A percentile compares a stretch with the other conserved stretches of the same genome.
Evolutionary conservation across 2,888 invertebrate genomes (phyloP).

Genomic region (Cataglyphis livida): DNA sequence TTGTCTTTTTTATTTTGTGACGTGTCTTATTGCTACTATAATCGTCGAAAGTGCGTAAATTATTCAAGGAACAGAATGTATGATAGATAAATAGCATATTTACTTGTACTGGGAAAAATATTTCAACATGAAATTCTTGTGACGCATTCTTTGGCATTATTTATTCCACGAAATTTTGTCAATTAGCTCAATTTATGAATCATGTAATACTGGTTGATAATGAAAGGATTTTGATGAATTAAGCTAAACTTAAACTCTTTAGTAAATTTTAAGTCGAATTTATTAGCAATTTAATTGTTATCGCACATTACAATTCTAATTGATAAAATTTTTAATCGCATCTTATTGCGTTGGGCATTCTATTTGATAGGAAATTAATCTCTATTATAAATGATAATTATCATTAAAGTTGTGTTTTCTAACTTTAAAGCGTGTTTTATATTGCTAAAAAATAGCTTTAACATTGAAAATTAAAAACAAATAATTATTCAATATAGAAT

Average conservation of each 20-base stretch:
- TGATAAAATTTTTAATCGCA: not conserved
- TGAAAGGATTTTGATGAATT: not conserved
- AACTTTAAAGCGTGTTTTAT: not conserved
- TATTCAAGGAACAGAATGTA: not conserved
- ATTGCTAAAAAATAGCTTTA: conserved; percentile 17
- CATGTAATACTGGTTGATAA: not conserved
- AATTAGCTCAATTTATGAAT: not conserved
- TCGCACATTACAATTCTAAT: conserved; percentile 10
- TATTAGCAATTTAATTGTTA: conserved; percentile 28
- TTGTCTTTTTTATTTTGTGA: not conserved
- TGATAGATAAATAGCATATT: not conserved
- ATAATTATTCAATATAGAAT: not conserved
- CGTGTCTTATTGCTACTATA: not conserved
- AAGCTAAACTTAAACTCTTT: not conserved
- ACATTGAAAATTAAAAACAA: conserved; percentile 11
- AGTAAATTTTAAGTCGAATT: conserved; percentile 21
- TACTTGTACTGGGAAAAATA: not conserved
- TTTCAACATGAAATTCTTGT: not conserved
- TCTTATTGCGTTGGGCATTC: conserved; percentile 34
- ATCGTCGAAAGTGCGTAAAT: not conserved
- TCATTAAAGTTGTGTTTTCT: conserved; percentile 2
- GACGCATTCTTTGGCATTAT: not conserved
- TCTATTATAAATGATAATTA: conserved; percentile 22
- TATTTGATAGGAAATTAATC: conserved; percentile 20
- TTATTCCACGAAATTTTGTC: not conserved